Evolutionary conservation across 2,113 vertebrate genomes (phyloP).

Genomic region (Cariama cristata): DNA sequence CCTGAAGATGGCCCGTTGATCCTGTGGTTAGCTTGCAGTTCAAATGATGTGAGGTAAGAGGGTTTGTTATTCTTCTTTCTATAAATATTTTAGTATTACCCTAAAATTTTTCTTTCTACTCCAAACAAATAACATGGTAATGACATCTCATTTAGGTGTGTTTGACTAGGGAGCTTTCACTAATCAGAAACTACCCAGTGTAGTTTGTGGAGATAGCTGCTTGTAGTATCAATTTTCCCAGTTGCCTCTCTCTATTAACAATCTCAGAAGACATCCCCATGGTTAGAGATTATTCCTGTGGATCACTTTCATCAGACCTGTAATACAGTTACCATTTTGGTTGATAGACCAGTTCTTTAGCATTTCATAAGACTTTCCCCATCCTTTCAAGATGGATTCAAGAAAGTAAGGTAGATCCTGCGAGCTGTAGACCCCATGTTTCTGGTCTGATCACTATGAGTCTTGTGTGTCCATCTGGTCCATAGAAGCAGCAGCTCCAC

Average conservation of each 20-base stretch:
- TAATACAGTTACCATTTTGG: background rate
- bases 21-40: background rate
- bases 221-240: background rate
- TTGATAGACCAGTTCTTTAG: background rate
- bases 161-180: background rate
- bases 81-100: background rate
- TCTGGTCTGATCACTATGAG: background rate
- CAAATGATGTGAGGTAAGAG: background rate
- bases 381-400: background rate
- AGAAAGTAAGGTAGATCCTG: background rate
- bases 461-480: background rate
- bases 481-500: background rate
- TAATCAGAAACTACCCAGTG: background rate
- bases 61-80: background rate
- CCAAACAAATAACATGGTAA: background rate
- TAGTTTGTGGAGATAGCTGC: background rate
- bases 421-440: background rate
- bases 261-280: background rate
- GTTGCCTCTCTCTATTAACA: background rate
- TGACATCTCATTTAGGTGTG: background rate
- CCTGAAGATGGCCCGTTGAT: background rate
- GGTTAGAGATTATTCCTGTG: background rate
- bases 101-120: background rate
- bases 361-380: background rate
- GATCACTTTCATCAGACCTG: background rate